Conservation (phyloP, 2,113 vertebrate species). For the Acrocephalus kingi region DNA sequence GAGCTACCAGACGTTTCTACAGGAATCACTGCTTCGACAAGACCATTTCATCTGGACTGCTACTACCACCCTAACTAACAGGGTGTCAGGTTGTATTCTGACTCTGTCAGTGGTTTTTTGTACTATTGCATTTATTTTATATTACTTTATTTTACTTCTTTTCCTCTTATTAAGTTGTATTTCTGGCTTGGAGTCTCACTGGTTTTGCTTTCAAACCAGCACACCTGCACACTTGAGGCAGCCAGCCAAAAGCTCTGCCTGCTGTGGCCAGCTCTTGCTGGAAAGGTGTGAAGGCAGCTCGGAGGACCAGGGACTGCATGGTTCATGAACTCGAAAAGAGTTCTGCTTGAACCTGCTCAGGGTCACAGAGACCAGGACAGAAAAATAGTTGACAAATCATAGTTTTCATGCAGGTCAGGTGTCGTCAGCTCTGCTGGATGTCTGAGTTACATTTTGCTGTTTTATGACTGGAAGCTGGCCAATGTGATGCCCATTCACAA, state of each 20-base stretch:
- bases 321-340: not conserved
- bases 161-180: no score
- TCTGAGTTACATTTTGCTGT: not conserved
- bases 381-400: not conserved
- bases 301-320: not conserved
- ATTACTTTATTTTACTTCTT: no score
- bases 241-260: not conserved
- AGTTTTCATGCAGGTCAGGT: not conserved
- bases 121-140: no score
- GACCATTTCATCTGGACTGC: no score
- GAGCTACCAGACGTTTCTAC: no score
- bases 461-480: not conserved
- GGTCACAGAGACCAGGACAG: not conserved
- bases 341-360: not conserved
- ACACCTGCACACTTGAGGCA: not conserved
- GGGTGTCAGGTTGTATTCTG: no score
- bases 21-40: no score
- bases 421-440: not conserved
- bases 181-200: no score
- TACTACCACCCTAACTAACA: no score
- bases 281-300: accelerated
- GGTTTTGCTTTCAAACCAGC: no score
- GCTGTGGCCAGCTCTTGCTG: not conserved
- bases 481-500: not conserved
- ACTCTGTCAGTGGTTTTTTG: no score